phyloP scores from a whole-genome alignment of 2,888 invertebrate species.

The Mayetiola destructor region DNA sequence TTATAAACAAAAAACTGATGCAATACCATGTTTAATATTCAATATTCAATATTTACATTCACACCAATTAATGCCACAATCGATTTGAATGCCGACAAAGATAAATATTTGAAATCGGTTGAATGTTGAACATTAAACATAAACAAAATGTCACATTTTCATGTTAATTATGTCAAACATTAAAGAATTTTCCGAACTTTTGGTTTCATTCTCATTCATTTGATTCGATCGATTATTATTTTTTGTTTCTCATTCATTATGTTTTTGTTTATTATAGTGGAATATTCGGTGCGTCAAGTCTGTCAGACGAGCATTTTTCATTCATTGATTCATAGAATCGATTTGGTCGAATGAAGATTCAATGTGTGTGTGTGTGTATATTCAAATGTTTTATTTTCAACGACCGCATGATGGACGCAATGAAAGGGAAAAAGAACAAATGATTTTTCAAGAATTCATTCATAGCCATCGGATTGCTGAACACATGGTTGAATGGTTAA shows the following conservation, averaged over 20 bases:
- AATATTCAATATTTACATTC: not conserved
- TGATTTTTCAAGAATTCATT: no score
- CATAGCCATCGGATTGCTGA: no score
- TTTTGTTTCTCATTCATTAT: not conserved
- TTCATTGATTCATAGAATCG: no score
- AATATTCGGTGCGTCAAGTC: not conserved
- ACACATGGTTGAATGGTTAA: no score
- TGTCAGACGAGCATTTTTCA: no score
- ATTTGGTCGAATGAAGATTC: not conserved
- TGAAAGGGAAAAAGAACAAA: no score
- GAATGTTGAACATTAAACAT: conserved; percentile 11
- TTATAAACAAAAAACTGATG: conserved; percentile 1
- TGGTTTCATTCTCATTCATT: not conserved
- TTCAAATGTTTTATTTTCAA: no score
- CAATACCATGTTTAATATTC: not conserved
- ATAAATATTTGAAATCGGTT: not conserved
- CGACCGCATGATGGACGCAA: no score
- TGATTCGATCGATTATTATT: not conserved
- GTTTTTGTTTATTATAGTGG: not conserved
- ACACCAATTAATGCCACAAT: not conserved
- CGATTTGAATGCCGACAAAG: conserved; percentile 10
- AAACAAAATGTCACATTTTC: conserved; percentile 15
- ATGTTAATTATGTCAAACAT: conserved; percentile 14
- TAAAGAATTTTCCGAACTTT: conserved; percentile 5
- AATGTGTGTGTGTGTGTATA: not conserved